Conservation (phyloP, 2,797 vertebrate genomes). For the Neopelma chrysocephalum region DNA sequence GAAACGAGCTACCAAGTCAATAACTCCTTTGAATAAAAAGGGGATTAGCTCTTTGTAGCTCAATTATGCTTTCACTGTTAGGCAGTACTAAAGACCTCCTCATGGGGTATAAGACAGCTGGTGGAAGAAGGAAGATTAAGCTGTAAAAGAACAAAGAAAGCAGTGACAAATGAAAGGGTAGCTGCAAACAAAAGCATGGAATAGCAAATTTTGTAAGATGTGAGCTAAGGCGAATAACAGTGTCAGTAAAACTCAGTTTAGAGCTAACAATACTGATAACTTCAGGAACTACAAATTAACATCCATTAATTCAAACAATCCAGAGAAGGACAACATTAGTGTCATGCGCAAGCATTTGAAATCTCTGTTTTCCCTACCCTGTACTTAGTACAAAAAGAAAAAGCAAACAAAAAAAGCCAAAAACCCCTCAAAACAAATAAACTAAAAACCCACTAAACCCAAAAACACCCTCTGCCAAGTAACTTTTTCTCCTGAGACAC, state of each 20-base stretch:
- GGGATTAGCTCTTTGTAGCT: constrained; percentile 2
- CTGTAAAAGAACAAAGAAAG: constrained; percentile 16
- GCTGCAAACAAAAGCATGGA: not conserved
- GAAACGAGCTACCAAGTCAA: not conserved
- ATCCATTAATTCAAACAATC: not conserved
- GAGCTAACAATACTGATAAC: not conserved
- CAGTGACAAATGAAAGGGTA: not conserved
- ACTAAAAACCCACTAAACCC: not conserved
- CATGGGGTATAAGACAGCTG: not conserved
- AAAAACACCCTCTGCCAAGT: not conserved
- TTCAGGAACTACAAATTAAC: not conserved
- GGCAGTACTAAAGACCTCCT: not conserved
- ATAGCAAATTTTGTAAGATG: not conserved
- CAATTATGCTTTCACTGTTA: not conserved
- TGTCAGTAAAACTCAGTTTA: not conserved
- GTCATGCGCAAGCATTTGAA: not conserved
- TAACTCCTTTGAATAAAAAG: not conserved
- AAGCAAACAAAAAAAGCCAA: not conserved
- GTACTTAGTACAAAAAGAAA: not conserved
- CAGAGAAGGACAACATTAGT: not conserved
- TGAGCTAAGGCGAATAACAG: not conserved
- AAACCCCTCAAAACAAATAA: not conserved
- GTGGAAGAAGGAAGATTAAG: not conserved
- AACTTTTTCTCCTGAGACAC: not conserved
- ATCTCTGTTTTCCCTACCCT: not conserved